Base-by-base conservation (phyloP, 2,888 invertebrate species). In the Parapristionchus giblindavisi region DNA sequence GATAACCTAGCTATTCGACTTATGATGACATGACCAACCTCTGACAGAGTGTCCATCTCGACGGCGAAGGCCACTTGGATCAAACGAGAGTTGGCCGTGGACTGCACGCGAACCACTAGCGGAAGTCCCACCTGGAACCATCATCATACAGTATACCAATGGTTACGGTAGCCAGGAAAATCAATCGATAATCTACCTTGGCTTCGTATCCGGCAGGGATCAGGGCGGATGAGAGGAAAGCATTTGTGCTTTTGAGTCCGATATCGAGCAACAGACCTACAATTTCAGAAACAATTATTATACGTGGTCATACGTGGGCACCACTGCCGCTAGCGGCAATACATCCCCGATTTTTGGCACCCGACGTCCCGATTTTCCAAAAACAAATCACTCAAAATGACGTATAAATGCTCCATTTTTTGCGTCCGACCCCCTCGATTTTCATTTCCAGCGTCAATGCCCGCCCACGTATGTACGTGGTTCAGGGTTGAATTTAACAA, bases 181-280 rank as follows among this genome's bases (percentile, higher is more conserved):
- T 60, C 32, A 60, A 32, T 27, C 6, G 32, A 8, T 6, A 32
- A 52, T 24, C 17, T 27, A 68, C 68, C 43, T 40, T 58, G 34
- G 58, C 32, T 24, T n/a, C 38, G 58, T 58, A 71, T 21, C 58
- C 58, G 34, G 38, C 32, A 14, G 85, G 83, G 21, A 81, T 76
- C 51, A 82, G 81, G 0, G 73, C 75, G 8, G 60, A 77, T 14
- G 83, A 77, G 17, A 86, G 78, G 75, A 87, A 87, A 34, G 84
- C 85, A 4, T 76, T 80, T 11, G 81, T 77, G 34, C 77, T 78
- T 58, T 78, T 78, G n/a, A 84, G 63, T 51, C 86, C 86, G 48
- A 86, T 70, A 75, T 87, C 84, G 27, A 87, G 70, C 65, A 86
- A 78, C 21, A 82, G 85, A 38, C 86, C 83, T 83, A 32, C 48